phyloP scores from a whole-genome alignment of 2,888 invertebrate genomes.

The Hirudinaria manillensis region DNA sequence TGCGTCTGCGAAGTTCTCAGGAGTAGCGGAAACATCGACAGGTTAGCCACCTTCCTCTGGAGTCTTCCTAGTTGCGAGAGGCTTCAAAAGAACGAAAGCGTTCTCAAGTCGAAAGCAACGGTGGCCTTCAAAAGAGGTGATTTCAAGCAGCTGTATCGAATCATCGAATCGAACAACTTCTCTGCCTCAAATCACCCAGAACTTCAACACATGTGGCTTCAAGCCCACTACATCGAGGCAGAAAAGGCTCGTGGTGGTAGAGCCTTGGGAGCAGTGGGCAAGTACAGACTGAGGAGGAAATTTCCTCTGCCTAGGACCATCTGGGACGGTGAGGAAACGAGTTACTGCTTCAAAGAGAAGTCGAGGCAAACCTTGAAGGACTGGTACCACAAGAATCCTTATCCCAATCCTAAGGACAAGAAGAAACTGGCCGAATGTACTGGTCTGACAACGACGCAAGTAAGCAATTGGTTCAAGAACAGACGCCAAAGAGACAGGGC shows the following conservation, averaged over 20 bases:
- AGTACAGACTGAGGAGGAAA: slow-evolving; percentile 83
- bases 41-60: slow-evolving; percentile 90
- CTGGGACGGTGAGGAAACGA: slow-evolving; percentile 99
- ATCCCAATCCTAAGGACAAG: slow-evolving; percentile 91
- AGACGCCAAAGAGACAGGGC: slow-evolving; percentile 78
- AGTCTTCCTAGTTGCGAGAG: slow-evolving; percentile 92
- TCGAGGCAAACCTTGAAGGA: slow-evolving; percentile 75
- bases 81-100: slow-evolving; percentile 91
- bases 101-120: slow-evolving; percentile 93
- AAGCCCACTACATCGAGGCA: slow-evolving; percentile 97
- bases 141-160: slow-evolving; percentile 91
- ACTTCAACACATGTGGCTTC: slow-evolving; percentile 87
- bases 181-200: slow-evolving; percentile 73
- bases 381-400: slow-evolving; percentile 80
- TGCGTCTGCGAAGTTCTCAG: slow-evolving; percentile 97
- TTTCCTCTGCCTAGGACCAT: slow-evolving; percentile 94
- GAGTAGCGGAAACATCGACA: slow-evolving; percentile 90
- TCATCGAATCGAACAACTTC: slow-evolving; percentile 89
- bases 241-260: slow-evolving; percentile 85
- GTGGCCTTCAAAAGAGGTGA: slow-evolving; percentile 78
- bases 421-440: slow-evolving; percentile 82
- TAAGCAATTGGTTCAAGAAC: slow-evolving; percentile 89
- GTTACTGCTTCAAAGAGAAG: slow-evolving; percentile 89
- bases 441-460: slow-evolving; percentile 84
- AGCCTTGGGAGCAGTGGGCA: slow-evolving; percentile 78